Percentiles rank a stretch among this genome's conserved stretches.
Conservation (phyloP, 2,888 invertebrate species). For the Panzeria rudis region DNA sequence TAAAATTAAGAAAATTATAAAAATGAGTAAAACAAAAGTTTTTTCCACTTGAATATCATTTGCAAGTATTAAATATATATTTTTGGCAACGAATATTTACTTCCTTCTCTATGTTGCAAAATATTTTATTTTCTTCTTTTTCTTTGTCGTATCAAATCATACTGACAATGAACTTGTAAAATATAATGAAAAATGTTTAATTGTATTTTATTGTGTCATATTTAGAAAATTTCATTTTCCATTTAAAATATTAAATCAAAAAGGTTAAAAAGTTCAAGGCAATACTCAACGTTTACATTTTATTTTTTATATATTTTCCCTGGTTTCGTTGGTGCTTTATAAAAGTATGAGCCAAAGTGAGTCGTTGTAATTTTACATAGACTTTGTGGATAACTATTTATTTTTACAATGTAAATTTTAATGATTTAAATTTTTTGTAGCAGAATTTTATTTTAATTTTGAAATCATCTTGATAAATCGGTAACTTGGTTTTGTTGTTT, state of each 20-base stretch:
- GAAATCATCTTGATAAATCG: no score
- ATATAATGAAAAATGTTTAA: neutral
- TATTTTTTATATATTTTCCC: no score
- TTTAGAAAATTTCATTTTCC: neutral
- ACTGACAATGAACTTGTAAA: conserved; percentile 35
- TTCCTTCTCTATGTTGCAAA: conserved; percentile 22
- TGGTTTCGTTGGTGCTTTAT: no score
- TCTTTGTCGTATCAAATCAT: neutral
- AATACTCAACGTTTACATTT: no score
- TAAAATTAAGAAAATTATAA: neutral
- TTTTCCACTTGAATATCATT: conserved; percentile 33
- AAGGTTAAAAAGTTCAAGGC: neutral
- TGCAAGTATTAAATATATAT: conserved; percentile 19
- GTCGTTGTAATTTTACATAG: no score
- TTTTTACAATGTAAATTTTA: no score
- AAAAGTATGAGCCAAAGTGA: no score
- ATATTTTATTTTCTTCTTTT: neutral
- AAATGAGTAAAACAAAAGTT: neutral
- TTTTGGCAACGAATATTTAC: conserved; percentile 35
- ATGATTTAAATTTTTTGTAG: no score
- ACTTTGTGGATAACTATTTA: no score
- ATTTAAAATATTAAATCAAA: neutral
- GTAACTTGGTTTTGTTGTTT: no score
- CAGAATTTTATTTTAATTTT: no score
- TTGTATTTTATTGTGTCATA: conserved; percentile 10